Base-by-base conservation (phyloP, 2,888 invertebrate genomes). In the Pachymerium ferrugineum region DNA sequence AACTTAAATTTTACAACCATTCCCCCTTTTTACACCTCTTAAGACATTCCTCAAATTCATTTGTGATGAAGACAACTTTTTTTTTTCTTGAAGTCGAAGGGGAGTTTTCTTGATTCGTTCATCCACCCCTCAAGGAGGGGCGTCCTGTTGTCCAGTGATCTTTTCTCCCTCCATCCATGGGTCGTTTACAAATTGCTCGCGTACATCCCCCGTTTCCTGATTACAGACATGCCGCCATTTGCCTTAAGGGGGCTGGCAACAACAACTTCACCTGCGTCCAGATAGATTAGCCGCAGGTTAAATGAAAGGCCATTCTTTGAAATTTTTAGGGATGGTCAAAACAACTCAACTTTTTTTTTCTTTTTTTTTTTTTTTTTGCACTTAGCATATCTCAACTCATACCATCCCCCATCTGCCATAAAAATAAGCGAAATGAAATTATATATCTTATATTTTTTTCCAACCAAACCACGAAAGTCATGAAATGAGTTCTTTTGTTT, bases 141-240 rank as follows among this genome's bases (percentile, higher is more conserved):
- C 54, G 54, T 54, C 25, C 14, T 54, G 54, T 54, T 54, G 54
- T 54, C 54, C 54, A 54, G 25, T 54, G 54, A 28, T 54, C 54
- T 54, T 25, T 25, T 54, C 54, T 25, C 54, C 25, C 54, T 25
- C 22, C 54, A 38, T 38, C 38, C 25, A 28, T 54, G 54, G 54
- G 54, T 54, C 54, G 25, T 54, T 54, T 54, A 54, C 54, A 54
- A 54, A 54, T 54, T 54, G 54, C 54, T 54, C 54, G 54, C 54
- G 54, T 54, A 8, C 54, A 28, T 54, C 54, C 25, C 54, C 54
- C 54, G 25, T 54, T 54, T 54, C 14, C 25, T 54, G 54, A 54
- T 54, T 25, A 54, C 54, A 54, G 54, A 54, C 54, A 14, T 25
- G 54, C 54, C 54, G 54, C 54, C 54, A 54, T 25, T 54, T 54